phyloP scores from a whole-genome alignment of 2,888 invertebrate species.

The Diarsia dahlii region DNA sequence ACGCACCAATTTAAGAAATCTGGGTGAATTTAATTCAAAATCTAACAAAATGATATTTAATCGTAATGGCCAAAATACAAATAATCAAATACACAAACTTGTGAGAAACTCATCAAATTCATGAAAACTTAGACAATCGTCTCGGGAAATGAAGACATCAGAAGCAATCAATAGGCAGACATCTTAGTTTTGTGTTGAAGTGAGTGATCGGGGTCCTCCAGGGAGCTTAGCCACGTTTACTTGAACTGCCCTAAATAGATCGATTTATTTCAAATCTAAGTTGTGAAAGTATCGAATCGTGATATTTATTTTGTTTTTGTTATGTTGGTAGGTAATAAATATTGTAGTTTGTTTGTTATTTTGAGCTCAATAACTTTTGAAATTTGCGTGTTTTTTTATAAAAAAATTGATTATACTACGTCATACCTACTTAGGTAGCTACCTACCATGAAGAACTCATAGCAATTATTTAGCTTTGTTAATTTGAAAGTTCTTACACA shows the following conservation, averaged over 20 bases:
- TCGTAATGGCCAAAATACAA: neutral
- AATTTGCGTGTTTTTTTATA: neutral
- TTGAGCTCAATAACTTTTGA: neutral
- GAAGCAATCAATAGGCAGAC: constrained; percentile 48
- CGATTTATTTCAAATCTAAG: constrained; percentile 13
- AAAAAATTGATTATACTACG: too few species aligned
- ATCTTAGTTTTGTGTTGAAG: constrained; percentile 42
- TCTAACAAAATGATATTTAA: neutral
- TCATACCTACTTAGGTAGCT: too few species aligned
- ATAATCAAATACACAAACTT: constrained; percentile 27
- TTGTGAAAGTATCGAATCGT: neutral
- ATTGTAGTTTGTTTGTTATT: neutral
- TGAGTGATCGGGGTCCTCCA: constrained; percentile 40
- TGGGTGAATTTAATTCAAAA: neutral
- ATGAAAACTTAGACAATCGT: constrained; percentile 43
- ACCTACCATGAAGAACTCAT: neutral
- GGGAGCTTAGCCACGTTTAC: constrained; percentile 20
- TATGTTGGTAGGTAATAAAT: neutral
- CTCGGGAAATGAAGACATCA: constrained; percentile 52
- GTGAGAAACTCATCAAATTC: constrained; percentile 45
- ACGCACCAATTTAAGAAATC: neutral
- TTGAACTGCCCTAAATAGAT: constrained; percentile 12
- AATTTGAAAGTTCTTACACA: neutral
- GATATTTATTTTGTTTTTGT: neutral
- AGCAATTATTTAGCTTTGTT: neutral